Percentiles rank a stretch among this genome's conserved stretches.
Evolutionary conservation across 1,140 invertebrate genomes (phyloP).

Genomic region (Danaus melanippus): DNA sequence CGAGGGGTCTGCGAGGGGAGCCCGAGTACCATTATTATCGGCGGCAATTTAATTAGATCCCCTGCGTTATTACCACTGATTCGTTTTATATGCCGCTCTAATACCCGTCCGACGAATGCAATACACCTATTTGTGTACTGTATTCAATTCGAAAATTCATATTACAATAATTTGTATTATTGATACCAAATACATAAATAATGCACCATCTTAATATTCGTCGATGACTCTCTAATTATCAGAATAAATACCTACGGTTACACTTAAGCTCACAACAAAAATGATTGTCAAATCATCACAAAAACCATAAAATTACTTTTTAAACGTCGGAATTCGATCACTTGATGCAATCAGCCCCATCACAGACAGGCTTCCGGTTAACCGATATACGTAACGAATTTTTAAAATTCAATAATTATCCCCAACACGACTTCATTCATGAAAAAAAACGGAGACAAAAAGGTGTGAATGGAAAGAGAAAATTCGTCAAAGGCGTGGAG

Average conservation of each 20-base stretch:
- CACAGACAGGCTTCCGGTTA: constrained; percentile 61
- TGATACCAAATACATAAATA: background rate
- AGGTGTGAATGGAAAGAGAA: constrained; percentile 68
- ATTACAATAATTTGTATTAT: constrained; percentile 36
- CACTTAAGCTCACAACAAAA: too few species aligned
- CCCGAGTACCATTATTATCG: constrained; percentile 66
- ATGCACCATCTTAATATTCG: background rate
- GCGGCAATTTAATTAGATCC: constrained; percentile 70
- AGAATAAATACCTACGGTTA: constrained; percentile 5
- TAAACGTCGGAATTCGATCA: constrained; percentile 57
- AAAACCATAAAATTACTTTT: constrained; percentile 70
- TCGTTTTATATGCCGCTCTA: constrained; percentile 64
- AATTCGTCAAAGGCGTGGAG: constrained; percentile 46
- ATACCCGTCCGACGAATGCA: constrained; percentile 41
- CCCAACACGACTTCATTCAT: constrained; percentile 70
- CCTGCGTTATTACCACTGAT: constrained; percentile 66
- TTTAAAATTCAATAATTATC: constrained; percentile 71
- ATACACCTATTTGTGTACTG: constrained; percentile 38
- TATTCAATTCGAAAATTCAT: constrained; percentile 42
- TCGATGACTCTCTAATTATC: constrained; percentile 15
- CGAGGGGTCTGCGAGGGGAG: constrained; percentile 63
- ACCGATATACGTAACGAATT: constrained; percentile 71
- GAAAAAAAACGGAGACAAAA: constrained; percentile 58
- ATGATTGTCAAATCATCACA: constrained; percentile 25
- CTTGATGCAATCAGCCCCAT: constrained; percentile 50